phyloP scores from a whole-genome alignment of 2,888 invertebrate genomes.

The Tachina grossa region DNA sequence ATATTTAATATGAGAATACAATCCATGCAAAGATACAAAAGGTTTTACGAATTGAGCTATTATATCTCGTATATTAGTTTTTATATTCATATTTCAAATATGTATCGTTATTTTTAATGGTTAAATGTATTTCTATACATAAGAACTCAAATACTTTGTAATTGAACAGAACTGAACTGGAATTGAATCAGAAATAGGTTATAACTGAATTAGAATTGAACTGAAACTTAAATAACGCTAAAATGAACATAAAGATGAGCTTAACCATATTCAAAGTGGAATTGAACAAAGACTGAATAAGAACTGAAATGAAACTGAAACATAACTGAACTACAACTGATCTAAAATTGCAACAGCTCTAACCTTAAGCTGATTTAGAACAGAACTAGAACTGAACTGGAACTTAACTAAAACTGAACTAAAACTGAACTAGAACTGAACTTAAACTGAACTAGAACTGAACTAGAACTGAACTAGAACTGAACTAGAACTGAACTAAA shows the following conservation, averaged over 20 bases:
- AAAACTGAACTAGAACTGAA: neutral
- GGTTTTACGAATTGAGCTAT: too few species aligned
- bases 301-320: too few species aligned
- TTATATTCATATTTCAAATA: too few species aligned
- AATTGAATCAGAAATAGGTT: neutral
- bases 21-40: too few species aligned
- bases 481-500: neutral
- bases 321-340: neutral
- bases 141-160: too few species aligned
- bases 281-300: too few species aligned
- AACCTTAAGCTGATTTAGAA: too few species aligned
- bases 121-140: too few species aligned
- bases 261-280: too few species aligned
- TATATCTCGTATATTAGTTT: too few species aligned
- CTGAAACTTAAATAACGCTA: neutral
- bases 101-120: too few species aligned
- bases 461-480: neutral
- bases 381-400: neutral
- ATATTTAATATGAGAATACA: too few species aligned
- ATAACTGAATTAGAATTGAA: neutral
- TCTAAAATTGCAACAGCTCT: neutral
- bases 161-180: neutral
- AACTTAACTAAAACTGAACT: neutral
- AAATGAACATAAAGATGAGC: neutral
- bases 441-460: neutral